These are phyloP conservation scores for Suncus etruscus DNA, from an alignment of 2,113 vertebrate genomes.

Conservation along the genomic window DNA sequence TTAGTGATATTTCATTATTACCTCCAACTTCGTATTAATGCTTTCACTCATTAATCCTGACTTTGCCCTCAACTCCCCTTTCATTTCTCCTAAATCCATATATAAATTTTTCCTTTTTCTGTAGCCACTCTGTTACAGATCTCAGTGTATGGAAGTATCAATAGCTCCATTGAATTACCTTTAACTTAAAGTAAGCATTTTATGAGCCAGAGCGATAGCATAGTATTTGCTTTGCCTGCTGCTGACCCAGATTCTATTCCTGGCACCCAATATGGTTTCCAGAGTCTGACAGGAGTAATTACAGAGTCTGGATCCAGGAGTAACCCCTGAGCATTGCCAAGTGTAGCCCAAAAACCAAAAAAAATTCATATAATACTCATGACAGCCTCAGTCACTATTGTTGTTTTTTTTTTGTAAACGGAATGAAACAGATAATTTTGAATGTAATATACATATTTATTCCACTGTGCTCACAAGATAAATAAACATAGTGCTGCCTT, in stretches of 20 bases:
- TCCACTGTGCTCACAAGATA: neutral
- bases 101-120: neutral
- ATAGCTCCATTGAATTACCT: slow-evolving; percentile 17
- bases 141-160: neutral
- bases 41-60: neutral
- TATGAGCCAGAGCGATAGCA: neutral
- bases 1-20: neutral
- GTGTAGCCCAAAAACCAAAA: too few species aligned
- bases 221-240: too few species aligned
- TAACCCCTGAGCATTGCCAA: too few species aligned
- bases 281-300: too few species aligned
- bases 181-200: slow-evolving; percentile 49
- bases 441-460: neutral
- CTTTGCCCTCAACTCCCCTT: neutral
- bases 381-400: neutral
- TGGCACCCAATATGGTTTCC: too few species aligned
- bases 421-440: neutral
- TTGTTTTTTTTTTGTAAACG: neutral
- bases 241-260: too few species aligned
- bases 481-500: neutral
- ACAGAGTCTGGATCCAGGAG: too few species aligned
- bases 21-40: neutral
- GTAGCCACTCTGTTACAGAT: neutral
- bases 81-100: neutral
- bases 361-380: neutral